A percentile compares a stretch with the other conserved stretches of the same genome.
These are phyloP conservation scores for Pocillopora meandrina DNA, from an alignment of 92 coral and sea anemone species.

Conservation along the genomic window DNA sequence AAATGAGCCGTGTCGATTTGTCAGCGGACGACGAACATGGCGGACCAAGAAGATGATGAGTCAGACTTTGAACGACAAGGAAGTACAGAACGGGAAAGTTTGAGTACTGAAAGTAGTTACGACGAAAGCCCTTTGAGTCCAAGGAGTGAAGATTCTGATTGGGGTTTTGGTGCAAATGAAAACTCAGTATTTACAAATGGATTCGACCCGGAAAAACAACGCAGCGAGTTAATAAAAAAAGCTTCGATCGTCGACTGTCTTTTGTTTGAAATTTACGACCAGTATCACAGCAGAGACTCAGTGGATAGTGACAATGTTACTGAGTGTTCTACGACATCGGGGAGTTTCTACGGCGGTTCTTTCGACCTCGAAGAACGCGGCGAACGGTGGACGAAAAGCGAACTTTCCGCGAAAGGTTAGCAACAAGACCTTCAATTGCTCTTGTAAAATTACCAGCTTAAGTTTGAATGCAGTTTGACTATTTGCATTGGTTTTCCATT, in stretches of 20 bases:
- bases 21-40: constrained; percentile 73
- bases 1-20: constrained; percentile 27
- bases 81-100: constrained; percentile 66
- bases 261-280: constrained; percentile 94
- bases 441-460: neutral
- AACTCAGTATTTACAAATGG: constrained; percentile 51
- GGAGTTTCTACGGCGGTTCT: constrained; percentile 92
- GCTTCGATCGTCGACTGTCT: constrained; percentile 95
- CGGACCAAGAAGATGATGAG: constrained; percentile 58
- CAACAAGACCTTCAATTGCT: neutral
- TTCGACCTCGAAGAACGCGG: constrained; percentile 98
- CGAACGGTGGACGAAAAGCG: constrained; percentile 88
- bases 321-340: constrained; percentile 97
- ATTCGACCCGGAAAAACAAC: constrained; percentile 56
- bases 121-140: constrained; percentile 91
- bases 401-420: constrained; percentile 87
- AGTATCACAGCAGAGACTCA: constrained; percentile 91
- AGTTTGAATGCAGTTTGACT: constrained; percentile 1
- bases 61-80: constrained; percentile 73
- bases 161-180: constrained; percentile 82
- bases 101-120: constrained; percentile 74
- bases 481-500: neutral
- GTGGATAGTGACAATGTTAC: constrained; percentile 98
- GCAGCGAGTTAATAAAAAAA: constrained; percentile 54
- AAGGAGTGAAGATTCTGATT: constrained; percentile 92